A percentile compares a stretch with the other conserved stretches of the same genome.
Evolutionary conservation across 2,797 vertebrate species (phyloP).

Genomic region (Lateolabrax maculatus): DNA sequence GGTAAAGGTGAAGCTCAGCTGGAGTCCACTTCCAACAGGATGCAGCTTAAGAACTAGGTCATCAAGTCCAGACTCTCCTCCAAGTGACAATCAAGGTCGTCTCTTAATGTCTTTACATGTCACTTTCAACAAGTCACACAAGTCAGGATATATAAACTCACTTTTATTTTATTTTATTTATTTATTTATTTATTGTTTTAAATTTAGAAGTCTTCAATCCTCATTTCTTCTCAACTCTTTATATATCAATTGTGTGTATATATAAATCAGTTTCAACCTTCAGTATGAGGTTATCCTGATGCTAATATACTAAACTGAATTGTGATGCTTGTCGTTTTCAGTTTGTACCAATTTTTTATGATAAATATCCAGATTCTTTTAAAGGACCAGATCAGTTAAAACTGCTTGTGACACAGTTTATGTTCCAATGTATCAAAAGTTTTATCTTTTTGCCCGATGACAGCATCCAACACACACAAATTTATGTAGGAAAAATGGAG

Average conservation of each 20-base stretch:
- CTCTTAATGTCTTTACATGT: slow-evolving; percentile 24
- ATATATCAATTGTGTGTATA: not conserved
- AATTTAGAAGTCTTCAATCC: not conserved
- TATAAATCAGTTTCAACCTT: not conserved
- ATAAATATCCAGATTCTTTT: not conserved
- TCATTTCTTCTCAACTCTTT: not conserved
- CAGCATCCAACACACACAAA: not conserved
- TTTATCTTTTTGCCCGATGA: not conserved
- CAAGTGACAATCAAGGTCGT: slow-evolving; percentile 23
- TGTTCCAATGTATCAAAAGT: not conserved
- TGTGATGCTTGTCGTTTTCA: not conserved
- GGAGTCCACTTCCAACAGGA: slow-evolving; percentile 37
- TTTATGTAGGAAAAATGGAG: too few relatives aligned
- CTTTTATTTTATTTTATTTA: not conserved
- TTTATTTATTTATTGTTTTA: not conserved
- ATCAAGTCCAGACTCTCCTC: slow-evolving; percentile 41
- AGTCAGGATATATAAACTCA: not conserved
- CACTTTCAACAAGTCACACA: slow-evolving; percentile 6
- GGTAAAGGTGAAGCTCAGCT: slow-evolving; percentile 53
- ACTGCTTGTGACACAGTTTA: not conserved
- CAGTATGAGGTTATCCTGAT: too few relatives aligned
- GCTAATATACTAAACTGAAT: too few relatives aligned
- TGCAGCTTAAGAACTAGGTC: slow-evolving; percentile 57
- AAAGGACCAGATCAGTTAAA: not conserved
- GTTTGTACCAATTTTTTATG: not conserved